Percentiles rank a stretch among this genome's conserved stretches.
Conservation (phyloP, 2,113 vertebrate genomes). For the Aptenodytes forsteri region DNA sequence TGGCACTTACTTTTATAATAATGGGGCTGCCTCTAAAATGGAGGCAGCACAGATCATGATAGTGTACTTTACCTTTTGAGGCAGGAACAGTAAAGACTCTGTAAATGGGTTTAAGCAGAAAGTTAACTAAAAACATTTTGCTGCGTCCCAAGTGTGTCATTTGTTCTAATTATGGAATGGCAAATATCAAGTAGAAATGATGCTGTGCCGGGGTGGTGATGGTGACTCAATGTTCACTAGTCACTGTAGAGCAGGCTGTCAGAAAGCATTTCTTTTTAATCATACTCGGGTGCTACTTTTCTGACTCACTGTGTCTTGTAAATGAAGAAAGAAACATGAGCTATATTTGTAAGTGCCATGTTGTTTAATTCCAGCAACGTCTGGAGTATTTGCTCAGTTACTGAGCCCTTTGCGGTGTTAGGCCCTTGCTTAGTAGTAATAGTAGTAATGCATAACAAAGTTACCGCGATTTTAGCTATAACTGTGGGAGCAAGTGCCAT, state of each 20-base stretch:
- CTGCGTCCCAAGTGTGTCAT: not conserved
- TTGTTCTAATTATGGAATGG: conserved; percentile 38
- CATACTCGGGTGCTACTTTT: not conserved
- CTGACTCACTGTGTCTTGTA: conserved; percentile 48
- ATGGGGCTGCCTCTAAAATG: not conserved
- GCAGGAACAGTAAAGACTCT: not conserved
- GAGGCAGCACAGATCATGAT: not conserved
- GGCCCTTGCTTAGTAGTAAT: not conserved
- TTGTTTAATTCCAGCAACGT: not conserved
- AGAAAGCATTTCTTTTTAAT: not conserved
- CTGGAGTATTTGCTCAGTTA: not conserved
- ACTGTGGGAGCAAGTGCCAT: not conserved
- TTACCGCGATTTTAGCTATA: not conserved
- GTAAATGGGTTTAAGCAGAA: conserved; percentile 4
- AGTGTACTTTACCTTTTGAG: not conserved
- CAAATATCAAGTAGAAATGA: conserved; percentile 27
- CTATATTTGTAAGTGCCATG: not conserved
- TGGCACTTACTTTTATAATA: conserved; percentile 45
- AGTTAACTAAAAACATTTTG: not conserved
- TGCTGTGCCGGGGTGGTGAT: not conserved
- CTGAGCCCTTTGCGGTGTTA: not conserved
- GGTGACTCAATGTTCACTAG: conserved; percentile 37
- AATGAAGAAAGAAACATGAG: not conserved
- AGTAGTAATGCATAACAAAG: not conserved
- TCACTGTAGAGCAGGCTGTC: conserved; percentile 21